Base-by-base conservation (phyloP, 2,888 invertebrate genomes). In the Anthrax anthrax region DNA sequence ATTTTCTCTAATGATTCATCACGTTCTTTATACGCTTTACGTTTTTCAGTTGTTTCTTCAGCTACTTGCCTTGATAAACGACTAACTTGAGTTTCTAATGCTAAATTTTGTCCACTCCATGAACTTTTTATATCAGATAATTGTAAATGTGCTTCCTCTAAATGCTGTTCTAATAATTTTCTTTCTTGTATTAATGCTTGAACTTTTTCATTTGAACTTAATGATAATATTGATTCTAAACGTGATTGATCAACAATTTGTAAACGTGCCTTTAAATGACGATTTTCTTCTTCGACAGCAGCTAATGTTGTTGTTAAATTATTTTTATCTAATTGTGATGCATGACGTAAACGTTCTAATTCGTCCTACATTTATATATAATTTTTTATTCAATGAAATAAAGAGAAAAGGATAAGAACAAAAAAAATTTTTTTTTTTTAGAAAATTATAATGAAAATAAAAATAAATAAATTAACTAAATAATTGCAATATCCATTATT, bases 41-140 rank as follows among this genome's bases (percentile, higher is more conserved):
- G 72, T 53, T 87, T 76, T 60, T 88, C 88, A 5, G 81, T 75
- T 19, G 86, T 84, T 64, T 88, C 87, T 58, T 84, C 90, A 37
- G 83, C 89, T 32, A 84, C 86, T 65, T 85, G 88, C 48, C 85
- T 75, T 55, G 85, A 86, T 49, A 88, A 67, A 50, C 88, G 77
- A 56, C 84, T 84, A 51, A 86, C 84, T 77, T 92, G 91, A n/a
- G 87, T 87, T 64, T 92, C 91, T 37, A 91, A 69, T 1, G 84
- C 80, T 16, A 87, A 78, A 56, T 91, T 91, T 65, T 90, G 89
- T 14, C 86, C 84, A 58, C 89, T 90, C 91, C 91, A 91, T 0
- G 86, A 85, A 1, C 86, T 85, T 64, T 92, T 91, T 53, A 91
- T 87, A 58, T 91, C 89, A 0, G 85, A 82, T 32, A 91, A 70